Evolutionary conservation across 2,888 invertebrate species (phyloP), one percentile per base, ranked within the genome.

Genomic region (Catocala sponsa): DNA sequence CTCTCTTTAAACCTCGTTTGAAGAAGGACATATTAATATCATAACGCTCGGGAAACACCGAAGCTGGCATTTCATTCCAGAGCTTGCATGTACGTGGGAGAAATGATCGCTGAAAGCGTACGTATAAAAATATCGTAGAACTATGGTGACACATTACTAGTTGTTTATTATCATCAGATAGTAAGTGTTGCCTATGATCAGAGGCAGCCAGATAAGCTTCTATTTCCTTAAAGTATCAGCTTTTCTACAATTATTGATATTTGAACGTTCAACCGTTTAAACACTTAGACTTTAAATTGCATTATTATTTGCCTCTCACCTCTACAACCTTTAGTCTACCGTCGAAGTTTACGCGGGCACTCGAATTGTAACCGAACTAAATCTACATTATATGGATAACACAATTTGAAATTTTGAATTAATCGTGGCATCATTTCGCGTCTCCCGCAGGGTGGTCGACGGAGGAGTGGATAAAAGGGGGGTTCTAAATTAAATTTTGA

Each of bases 401-500:
- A 79, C 70, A 82, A 83, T 84, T 80, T 78, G 68, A 78, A 79
- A 86, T 84, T 82, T 81, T 61, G 80, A 83, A 85, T 87, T 86
- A 84, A 84, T 86, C 69, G 69, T 42, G 63, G 61, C 71, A 76
- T 76, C 68, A 78, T 79, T 73, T 65, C 70, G 65, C 70, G 67
- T 58, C 65, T 60, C 66, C 76, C 57, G 15, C 58, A 43, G 38
- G 60, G 49, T 5, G 50, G 42, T 12, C 6, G 25, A 55, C 57
- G 54, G 66, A 63, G 52, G 49, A 25, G 25, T 50, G 33, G 38
- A 63, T 63, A 49, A 60, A n/a, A 62, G 52, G 59, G 61, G 58
- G 68, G 63, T 62, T 65, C 72, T 67, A 85, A 86, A 88, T 88
- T 86, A 82, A 85, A 88, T 86, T 87, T 82, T 78, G 80, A 82